Evolutionary conservation across 2,888 invertebrate species (phyloP), one percentile per base, ranked within the genome.

Genomic region (Leucozona laternaria): DNA sequence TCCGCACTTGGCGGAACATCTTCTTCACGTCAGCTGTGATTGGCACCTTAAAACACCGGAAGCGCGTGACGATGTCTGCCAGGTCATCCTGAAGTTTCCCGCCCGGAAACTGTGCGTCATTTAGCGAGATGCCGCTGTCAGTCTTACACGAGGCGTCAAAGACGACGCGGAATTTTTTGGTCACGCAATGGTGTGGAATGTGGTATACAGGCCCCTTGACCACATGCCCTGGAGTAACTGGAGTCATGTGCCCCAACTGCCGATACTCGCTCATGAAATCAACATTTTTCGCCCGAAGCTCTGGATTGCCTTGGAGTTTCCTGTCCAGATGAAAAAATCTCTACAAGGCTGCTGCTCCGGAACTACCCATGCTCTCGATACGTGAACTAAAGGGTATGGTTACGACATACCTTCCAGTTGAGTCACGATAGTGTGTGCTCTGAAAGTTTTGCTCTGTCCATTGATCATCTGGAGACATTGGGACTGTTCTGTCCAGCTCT

Each of bases 161-260:
- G n/a, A n/a, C n/a, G n/a, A n/a, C n/a, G n/a, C n/a, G 70, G 25
- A 48, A 68, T 45, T 66, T 68, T 13, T 50, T 68, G 0, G 58
- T 25, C 1, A 68, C 77, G 22, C 58, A 57, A 20, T 77, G 78
- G 17, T 78, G 78, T 2, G 70, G 60, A 20, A 68, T 78, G 25
- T 60, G n/a, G 34, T 77, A 77, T 0, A 28, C 28, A 28, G 28
- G 28, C 5, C 28, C 28, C 28, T 28, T 28, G 2, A 28, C 28
- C 28, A 28, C 28, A 5, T 28, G 28, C 2, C 5, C 28, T 28
- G 28, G 28, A 2, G 28, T 28, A 4, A 45, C 22, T 13, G 28
- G 48, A 6, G 5, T 45, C 45, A n/a, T 45, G 20, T 31, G 2
- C 31, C 57, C 45, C 7, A 45, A 8, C n/a, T 45, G 7, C 7